Base-by-base conservation (phyloP, 2,888 invertebrate genomes). In the Drosophila percnosoma region DNA sequence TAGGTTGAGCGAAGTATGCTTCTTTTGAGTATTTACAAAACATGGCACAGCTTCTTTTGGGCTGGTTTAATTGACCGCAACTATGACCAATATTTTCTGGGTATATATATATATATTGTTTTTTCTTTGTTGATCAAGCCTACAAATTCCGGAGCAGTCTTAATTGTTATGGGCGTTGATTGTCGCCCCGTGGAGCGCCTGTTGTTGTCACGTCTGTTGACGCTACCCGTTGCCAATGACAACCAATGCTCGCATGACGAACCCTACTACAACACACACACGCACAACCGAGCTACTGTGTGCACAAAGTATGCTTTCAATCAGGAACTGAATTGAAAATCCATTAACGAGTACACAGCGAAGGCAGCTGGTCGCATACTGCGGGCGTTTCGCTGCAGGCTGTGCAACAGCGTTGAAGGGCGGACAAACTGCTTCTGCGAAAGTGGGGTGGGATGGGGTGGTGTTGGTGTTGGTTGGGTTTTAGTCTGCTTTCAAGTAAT, bases 271-370 rank as follows among this genome's bases (percentile, higher is more conserved):
- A 18, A 33, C 49, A 59, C 49, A 55, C 63, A 64, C 42, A 54
- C 51, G 4, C n/a, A 24, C 21, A 45, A 27, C 24, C 24, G 4
- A 8, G 45, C 27, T 15, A 24, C 45, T 33, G 48, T 65, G 59
- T 63, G 65, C 57, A 75, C 73, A 87, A 80, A 83, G 82, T 90
- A 90, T 87, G 90, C 90, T 89, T 87, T 89, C 90, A 90, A 87
- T 89, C 87, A 87, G 87, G 80, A 89, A 81, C 85, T 90, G 87
- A 90, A 87, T 87, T 90, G 87, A 87, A 87, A 90, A 90, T 87
- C 90, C 87, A 87, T 87, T 87, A 87, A 87, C 89, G 90, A 89
- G 84, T 80, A 89, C 87, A 89, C 74, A 78, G 87, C 68, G 67
- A 73, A 69, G 82, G 59, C 71, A 70, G 61, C 69, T 78, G 74